Evolutionary conservation across 2,797 vertebrate species (phyloP), one percentile per base, ranked within the genome.

Genomic region (Peromyscus melanophrys): DNA sequence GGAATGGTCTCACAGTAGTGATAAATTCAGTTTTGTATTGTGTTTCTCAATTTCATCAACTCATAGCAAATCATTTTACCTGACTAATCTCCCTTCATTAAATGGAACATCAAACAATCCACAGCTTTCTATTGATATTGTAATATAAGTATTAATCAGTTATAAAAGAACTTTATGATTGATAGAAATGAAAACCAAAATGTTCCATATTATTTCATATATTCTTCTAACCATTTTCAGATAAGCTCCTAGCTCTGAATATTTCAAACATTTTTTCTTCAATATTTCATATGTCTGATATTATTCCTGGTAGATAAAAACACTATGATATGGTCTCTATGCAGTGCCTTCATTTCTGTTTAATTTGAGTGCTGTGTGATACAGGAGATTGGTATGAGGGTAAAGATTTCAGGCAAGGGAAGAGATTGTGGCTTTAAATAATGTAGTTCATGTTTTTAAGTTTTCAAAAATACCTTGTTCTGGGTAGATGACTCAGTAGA

Each of bases 261-360:
- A 21, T 94, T 80, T 81, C 65, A 69, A 91, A 80, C 65, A 37
- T 84, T 92, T 90, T 90, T 94, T 90, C n/a, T 92, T 90, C 37
- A 88, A 34, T 43, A 84, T 37, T 29, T 34, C 9, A 17, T 90
- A n/a, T 73, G 82, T 78, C 55, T 92, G 46, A 4, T 84, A 10
- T 29, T 77, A 9, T 34, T 14, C 46, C 69, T 80, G 6, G 71
- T 75, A 84, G 25, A 4, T 57, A 14, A 52, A 52, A 29, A 46
- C 29, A 80, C 29, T 49, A 21, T 85, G 49, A 63, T 80, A 49
- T 69, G 19, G 84, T 77, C 49, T 90, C 37, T 89, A 9, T 52
- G 9, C 1, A 83, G 1, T 13, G 40, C 3, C 10, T 95, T 92
- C 37, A 82, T 89, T 96, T 93, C 16, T 52, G 52, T 23, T 43